Evolutionary conservation across 2,113 vertebrate species (phyloP).

Genomic region (Micronisus gabar): DNA sequence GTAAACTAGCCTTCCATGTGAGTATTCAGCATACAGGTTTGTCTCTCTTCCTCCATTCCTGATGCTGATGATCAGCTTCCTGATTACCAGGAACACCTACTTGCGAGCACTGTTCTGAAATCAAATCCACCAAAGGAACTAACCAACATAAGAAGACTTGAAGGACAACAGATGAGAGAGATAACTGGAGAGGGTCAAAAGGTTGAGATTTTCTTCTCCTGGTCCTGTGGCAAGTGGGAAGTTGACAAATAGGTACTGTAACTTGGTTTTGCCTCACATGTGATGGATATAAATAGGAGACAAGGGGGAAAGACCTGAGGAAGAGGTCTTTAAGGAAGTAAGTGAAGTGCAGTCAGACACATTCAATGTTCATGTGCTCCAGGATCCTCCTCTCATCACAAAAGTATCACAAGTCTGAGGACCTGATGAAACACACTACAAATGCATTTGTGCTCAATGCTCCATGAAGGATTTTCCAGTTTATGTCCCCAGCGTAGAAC

Average conservation of each 20-base stretch:
- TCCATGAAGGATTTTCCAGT: neutral
- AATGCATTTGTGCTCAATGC: neutral
- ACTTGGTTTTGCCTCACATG: neutral
- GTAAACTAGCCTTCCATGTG: neutral
- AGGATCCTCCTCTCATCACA: neutral
- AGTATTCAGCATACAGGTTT: neutral
- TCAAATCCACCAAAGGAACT: neutral
- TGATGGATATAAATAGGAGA: neutral
- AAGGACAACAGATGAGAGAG: neutral
- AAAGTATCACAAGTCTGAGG: neutral
- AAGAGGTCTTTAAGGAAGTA: neutral
- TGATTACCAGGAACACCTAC: neutral
- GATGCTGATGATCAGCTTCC: neutral
- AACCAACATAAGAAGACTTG: neutral
- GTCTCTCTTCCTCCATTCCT: neutral
- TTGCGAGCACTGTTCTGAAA: neutral
- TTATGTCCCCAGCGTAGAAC: accelerated
- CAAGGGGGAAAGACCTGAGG: neutral
- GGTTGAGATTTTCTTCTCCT: neutral
- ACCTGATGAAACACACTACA: neutral
- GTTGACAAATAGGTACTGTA: neutral
- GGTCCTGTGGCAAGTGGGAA: neutral
- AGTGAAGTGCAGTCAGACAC: neutral
- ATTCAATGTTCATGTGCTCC: neutral
- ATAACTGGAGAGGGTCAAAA: neutral